Evolutionary conservation across 1,140 invertebrate genomes (phyloP).

Genomic region (Atta texana): DNA sequence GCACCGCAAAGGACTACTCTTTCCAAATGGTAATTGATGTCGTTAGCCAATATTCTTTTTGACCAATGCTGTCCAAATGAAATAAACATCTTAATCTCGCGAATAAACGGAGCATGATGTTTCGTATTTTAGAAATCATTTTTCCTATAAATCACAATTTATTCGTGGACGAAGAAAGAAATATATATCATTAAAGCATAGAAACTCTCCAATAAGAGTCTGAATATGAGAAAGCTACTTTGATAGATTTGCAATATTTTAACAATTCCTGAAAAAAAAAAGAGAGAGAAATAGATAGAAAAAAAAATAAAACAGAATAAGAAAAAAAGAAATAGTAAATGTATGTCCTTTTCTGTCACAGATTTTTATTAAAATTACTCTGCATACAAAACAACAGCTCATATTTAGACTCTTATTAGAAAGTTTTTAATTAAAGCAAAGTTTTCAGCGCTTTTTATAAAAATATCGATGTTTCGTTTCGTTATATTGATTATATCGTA

Average conservation of each 20-base stretch:
- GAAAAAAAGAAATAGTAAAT: no score
- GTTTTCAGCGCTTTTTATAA: not conserved
- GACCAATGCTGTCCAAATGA: conserved; percentile 35
- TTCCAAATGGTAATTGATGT: conserved; percentile 41
- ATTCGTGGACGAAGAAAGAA: not conserved
- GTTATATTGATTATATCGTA: no score
- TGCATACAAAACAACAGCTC: no score
- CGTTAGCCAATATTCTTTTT: not conserved
- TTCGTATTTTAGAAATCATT: not conserved
- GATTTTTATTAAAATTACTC: no score
- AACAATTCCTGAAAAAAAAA: no score
- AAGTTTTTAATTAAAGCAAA: not conserved
- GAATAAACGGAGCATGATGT: not conserved
- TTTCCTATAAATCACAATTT: not conserved
- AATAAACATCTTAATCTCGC: conserved; percentile 6
- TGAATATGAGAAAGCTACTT: no score
- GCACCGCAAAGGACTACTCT: conserved; percentile 33
- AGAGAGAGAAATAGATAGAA: no score
- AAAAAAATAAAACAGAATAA: no score
- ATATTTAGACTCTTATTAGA: no score
- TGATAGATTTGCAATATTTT: no score
- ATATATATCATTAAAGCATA: not conserved
- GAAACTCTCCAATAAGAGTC: no score
- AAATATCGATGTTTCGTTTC: not conserved
- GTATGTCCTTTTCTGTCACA: no score